Percentiles rank a stretch among this genome's conserved stretches.
Conservation (phyloP, 2,113 vertebrate genomes). For the Sceloporus undulatus region DNA sequence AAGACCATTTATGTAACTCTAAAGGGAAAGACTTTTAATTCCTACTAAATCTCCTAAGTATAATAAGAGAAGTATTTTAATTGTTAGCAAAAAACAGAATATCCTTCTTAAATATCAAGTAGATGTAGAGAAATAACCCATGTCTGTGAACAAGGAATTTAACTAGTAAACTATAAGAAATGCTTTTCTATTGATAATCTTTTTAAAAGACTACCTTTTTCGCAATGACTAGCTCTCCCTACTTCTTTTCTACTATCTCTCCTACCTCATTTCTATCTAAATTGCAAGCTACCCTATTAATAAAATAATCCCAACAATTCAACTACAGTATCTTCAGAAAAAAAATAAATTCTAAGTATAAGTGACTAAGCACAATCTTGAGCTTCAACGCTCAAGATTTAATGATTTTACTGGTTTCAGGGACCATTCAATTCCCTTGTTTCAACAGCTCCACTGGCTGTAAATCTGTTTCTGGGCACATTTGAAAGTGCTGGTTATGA, state of each 20-base stretch:
- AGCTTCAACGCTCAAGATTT: neutral
- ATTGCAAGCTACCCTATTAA: neutral
- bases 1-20: conserved; percentile 5
- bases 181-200: neutral
- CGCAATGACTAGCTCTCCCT: neutral
- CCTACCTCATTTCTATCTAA: neutral
- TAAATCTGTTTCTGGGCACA: too few relatives aligned
- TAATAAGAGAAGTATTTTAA: conserved; percentile 6
- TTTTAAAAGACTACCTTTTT: neutral
- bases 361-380: neutral
- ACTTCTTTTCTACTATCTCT: neutral
- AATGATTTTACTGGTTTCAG: neutral
- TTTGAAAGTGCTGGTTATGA: too few relatives aligned
- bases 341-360: neutral
- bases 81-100: neutral
- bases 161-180: neutral
- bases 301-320: neutral
- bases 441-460: too few relatives aligned
- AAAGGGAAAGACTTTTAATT: conserved; percentile 8
- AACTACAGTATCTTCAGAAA: neutral
- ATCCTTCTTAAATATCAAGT: conserved; percentile 16
- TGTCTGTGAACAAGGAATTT: neutral
- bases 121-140: neutral
- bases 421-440: too few relatives aligned
- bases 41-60: neutral